These are phyloP conservation scores for Blomia tropicalis DNA, from an alignment of 2,888 invertebrate species.

Conservation along the genomic window DNA sequence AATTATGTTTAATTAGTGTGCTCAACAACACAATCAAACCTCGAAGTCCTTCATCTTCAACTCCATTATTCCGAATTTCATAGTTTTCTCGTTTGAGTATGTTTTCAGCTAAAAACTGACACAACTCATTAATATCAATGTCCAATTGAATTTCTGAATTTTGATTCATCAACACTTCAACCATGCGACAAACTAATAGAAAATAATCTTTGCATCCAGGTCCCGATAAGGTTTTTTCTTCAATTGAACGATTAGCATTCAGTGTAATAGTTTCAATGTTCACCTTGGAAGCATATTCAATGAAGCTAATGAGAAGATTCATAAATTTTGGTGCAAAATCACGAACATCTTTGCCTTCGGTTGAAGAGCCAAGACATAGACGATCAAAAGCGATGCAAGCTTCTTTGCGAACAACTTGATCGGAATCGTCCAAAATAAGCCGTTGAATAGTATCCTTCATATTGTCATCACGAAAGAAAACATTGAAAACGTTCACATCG, in stretches of 20 bases:
- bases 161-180: slow-evolving; percentile 50
- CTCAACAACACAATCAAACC: slow-evolving; percentile 69
- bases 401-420: slow-evolving; percentile 73
- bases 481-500: slow-evolving; percentile 56
- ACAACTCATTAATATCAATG: slow-evolving; percentile 53
- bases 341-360: slow-evolving; percentile 36
- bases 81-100: slow-evolving; percentile 60
- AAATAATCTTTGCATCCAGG: slow-evolving; percentile 88
- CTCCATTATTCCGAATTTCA: slow-evolving; percentile 60
- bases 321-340: slow-evolving; percentile 52
- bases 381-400: slow-evolving; percentile 82
- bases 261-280: slow-evolving; percentile 35
- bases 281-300: slow-evolving; percentile 68
- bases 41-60: slow-evolving; percentile 76
- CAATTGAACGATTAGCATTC: slow-evolving; percentile 16
- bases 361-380: slow-evolving; percentile 51
- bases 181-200: slow-evolving; percentile 71
- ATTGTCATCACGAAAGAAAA: slow-evolving; percentile 55
- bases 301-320: slow-evolving; percentile 58
- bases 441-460: slow-evolving; percentile 60
- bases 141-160: slow-evolving; percentile 38
- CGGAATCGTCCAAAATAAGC: slow-evolving; percentile 74
- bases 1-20: slow-evolving; percentile 73
- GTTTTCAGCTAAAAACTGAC: slow-evolving; percentile 51
- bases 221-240: slow-evolving; percentile 39